Evolutionary conservation across 2,113 vertebrate species (phyloP), one percentile per base, ranked within the genome.

Genomic region (Sinocyclocheilus maitianheensis): DNA sequence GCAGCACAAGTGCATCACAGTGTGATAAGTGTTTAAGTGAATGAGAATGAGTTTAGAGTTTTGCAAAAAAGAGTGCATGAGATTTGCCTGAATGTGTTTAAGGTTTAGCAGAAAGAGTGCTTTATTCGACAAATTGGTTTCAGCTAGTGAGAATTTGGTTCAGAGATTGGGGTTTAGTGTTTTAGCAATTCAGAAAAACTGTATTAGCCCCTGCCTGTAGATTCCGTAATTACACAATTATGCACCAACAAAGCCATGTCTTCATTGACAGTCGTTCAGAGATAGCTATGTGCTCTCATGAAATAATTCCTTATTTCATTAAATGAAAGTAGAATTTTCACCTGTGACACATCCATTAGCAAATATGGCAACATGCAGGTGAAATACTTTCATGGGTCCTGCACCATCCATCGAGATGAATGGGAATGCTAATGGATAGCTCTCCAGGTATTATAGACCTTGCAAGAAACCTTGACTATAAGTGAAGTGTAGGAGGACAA

Each of bases 391-490:
- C 2, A 18, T 18, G 67, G 30, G 67, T 10, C 8, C 10, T 74
- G 69, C 69, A 69, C 3, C 87, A 20, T 6, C 30, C 67, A 10
- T 30, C 8, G 16, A 69, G 67, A 69, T 69, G 30, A 69, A 43
- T 43, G 71, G 71, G 20, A 74, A n/a, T 22, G 34, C 20, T 43
- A n/a, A 22, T 20, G 18, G 26, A 34, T 69, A 20, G 30, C 67
- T 69, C 67, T 69, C 67, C 3, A 37, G 65, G 65, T 69, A 69
- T 34, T 69, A 69, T 34, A 69, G 67, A 37, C 67, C 67, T 69
- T 37, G 16, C 30, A 69, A 9, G 90, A 90, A 89, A 91, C 88
- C 79, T 88, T 85, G 72, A 71, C 55, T 60, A 90, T 13, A 43
- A 85, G 81, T 87, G 71, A 80, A 53, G 46, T 53, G 63, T 58